phyloP scores from a whole-genome alignment of 1,140 invertebrate genomes.

The Potamilus streckersoni region DNA sequence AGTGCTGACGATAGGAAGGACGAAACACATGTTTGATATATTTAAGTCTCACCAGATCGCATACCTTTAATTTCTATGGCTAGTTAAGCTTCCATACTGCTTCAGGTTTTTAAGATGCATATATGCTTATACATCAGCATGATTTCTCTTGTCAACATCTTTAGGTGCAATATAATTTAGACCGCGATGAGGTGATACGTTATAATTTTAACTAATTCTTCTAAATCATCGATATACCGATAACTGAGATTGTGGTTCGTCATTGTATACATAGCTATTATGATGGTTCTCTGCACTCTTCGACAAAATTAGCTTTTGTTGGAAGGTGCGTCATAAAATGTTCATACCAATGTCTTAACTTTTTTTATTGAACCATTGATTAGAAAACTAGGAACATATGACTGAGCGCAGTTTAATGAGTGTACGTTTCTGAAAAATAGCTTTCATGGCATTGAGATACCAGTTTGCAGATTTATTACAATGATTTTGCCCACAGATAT shows the following conservation, averaged over 20 bases:
- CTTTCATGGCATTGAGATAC: too few relatives aligned
- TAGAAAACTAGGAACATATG: background rate
- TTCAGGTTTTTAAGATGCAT: slow-evolving; percentile 30
- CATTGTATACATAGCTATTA: slow-evolving; percentile 1
- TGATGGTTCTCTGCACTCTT: slow-evolving; percentile 16
- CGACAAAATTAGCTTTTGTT: slow-evolving; percentile 13
- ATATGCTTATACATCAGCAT: slow-evolving; percentile 26
- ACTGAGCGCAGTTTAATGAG: too few relatives aligned
- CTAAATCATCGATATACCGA: slow-evolving; percentile 10
- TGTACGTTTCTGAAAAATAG: too few relatives aligned
- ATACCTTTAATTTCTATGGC: too few relatives aligned
- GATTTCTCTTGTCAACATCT: slow-evolving; percentile 28
- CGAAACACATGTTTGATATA: too few relatives aligned
- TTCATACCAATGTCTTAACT: slow-evolving; percentile 5
- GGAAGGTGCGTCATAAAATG: slow-evolving; percentile 14
- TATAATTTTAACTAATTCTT: background rate
- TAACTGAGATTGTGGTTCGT: slow-evolving; percentile 13
- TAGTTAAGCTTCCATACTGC: too few relatives aligned
- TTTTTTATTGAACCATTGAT: slow-evolving; percentile 14
- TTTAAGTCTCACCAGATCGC: too few relatives aligned
- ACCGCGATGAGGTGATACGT: too few relatives aligned
- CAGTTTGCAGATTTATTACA: too few relatives aligned
- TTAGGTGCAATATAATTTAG: slow-evolving; percentile 9
- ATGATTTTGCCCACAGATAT: too few relatives aligned
- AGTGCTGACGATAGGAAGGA: too few relatives aligned